Evolutionary conservation across 2,113 vertebrate species (phyloP).

Genomic region (Macquaria ambigua): DNA sequence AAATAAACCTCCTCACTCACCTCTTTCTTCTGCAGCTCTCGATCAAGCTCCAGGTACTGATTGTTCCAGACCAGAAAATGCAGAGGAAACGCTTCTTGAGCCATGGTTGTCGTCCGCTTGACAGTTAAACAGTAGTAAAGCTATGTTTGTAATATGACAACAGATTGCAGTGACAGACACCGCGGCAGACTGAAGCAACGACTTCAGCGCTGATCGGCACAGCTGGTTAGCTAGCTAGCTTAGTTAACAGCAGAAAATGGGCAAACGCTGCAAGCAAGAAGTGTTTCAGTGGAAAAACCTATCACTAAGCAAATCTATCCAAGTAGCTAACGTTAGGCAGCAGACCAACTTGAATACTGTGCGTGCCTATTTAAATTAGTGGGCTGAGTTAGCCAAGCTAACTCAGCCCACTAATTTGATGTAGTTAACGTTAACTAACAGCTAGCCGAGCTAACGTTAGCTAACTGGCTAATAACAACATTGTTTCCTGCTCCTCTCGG

Average conservation of each 20-base stretch:
- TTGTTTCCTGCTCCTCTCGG: constrained; percentile 39
- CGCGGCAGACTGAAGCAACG: constrained; percentile 12
- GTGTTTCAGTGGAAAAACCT: constrained; percentile 5
- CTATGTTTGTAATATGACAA: constrained; percentile 29
- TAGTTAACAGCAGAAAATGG: constrained; percentile 11
- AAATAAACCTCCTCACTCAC: constrained; percentile 60
- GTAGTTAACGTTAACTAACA: constrained; percentile 54
- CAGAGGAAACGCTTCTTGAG: constrained; percentile 88
- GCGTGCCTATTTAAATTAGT: constrained; percentile 70
- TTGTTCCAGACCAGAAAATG: constrained; percentile 93
- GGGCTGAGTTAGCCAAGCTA: constrained; percentile 77
- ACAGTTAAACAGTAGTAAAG: constrained; percentile 6
- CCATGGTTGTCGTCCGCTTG: constrained; percentile 72
- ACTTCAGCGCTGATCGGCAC: constrained; percentile 9
- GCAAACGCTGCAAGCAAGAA: constrained; percentile 22
- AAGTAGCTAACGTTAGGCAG: not conserved
- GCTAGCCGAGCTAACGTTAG: constrained; percentile 69
- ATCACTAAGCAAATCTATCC: not conserved
- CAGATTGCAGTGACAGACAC: constrained; percentile 54
- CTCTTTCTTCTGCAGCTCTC: constrained; percentile 87
- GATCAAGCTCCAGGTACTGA: constrained; percentile 90
- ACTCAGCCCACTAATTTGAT: constrained; percentile 78
- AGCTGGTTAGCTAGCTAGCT: constrained; percentile 59
- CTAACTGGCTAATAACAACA: constrained; percentile 77
- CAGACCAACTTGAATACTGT: not conserved